Percentiles rank a stretch among this genome's conserved stretches.
Conservation (phyloP, 2,888 invertebrate species). For the Tryphoninae sp. region DNA sequence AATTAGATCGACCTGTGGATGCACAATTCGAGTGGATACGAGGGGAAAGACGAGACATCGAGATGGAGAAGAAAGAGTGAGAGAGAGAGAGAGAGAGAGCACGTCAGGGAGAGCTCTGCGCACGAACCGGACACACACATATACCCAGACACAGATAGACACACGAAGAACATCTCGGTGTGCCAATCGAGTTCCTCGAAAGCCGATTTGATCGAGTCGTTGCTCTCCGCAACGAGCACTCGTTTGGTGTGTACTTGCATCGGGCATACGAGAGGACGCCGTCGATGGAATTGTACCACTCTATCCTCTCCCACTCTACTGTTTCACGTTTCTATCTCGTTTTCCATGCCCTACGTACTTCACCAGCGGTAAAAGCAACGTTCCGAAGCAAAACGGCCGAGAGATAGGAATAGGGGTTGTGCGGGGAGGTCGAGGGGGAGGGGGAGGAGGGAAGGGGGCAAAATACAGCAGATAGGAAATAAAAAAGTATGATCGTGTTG, state of each 20-base stretch:
- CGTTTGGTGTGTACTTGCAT: slow-evolving; percentile 57
- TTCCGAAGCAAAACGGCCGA: slow-evolving; percentile 17
- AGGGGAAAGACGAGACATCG: slow-evolving; percentile 27
- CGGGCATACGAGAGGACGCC: slow-evolving; percentile 18
- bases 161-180: slow-evolving; percentile 10
- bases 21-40: neutral
- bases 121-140: neutral
- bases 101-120: slow-evolving; percentile 19
- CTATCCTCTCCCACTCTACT: slow-evolving; percentile 16
- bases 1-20: slow-evolving; percentile 12
- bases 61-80: slow-evolving; percentile 13
- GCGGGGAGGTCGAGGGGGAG: neutral
- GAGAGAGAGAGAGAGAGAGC: neutral
- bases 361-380: slow-evolving; percentile 21
- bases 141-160: neutral
- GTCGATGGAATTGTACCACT: slow-evolving; percentile 55
- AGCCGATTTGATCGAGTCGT: slow-evolving; percentile 69
- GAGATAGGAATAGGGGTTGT: slow-evolving; percentile 1
- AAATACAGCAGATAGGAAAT: neutral
- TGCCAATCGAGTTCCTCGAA: slow-evolving; percentile 62
- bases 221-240: slow-evolving; percentile 65
- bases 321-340: slow-evolving; percentile 58
- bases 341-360: slow-evolving; percentile 43
- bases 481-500: slow-evolving; percentile 38
- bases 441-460: neutral